Evolutionary conservation across 2,797 vertebrate species (phyloP), one percentile per base, ranked within the genome.

Genomic region (Eulemur albifrons): DNA sequence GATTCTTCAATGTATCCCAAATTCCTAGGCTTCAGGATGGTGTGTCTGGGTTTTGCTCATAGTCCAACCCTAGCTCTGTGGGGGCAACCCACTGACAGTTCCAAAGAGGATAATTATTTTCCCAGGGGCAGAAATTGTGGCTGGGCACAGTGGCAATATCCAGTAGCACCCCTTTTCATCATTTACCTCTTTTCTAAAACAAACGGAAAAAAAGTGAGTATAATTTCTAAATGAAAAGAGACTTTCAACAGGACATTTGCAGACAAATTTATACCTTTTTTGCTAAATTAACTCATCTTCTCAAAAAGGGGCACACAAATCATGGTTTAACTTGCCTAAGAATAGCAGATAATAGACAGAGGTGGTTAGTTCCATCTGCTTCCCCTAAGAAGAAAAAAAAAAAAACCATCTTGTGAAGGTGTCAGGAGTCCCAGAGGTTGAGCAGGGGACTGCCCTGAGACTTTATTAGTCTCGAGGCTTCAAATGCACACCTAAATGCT

Each of bases 1-100:
- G 45, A 72, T 86, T 94, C 20, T 95, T 96, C 35, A 30, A 30
- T 65, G 57, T 50, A 95, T 54, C 27, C 67, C 76, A 75, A 94
- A 73, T 40, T 73, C 70, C 76, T 84, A 95, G 77, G 88, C 72
- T 93, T 93, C 38, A 57, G 90, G 69, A 9, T 81, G 67, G 21
- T 45, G 11, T 23, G 30, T 35, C 59, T 91, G 15, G n/a, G 70
- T 72, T 81, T 95, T 80, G 14, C 35, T 96, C 45, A 92, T 0
- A 73, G 65, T 38, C 40, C 15, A 65, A 82, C 30, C 50, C 40
- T 83, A 70, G 21, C 9, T 20, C 82, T 82, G 2, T 35, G 10
- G 59, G 59, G 79, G 10, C 30, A 52, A 79, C 38, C 30, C 50
- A n/a, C 0, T 32, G 61, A 21, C 13, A 20, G 7, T 20, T 77